Base-by-base conservation (phyloP, 2,888 invertebrate species). In the Eilema griseolum region DNA sequence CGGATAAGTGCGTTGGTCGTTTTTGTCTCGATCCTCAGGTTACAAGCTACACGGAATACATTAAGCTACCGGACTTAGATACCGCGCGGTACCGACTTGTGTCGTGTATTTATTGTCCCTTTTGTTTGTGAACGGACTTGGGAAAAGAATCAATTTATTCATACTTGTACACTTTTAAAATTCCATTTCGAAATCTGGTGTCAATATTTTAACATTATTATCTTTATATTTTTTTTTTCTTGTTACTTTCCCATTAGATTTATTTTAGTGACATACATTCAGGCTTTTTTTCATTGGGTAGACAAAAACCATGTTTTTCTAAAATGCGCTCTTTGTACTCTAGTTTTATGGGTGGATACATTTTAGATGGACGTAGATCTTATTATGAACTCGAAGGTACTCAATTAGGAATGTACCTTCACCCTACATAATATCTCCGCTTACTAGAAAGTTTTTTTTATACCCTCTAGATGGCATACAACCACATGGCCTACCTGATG, bases 41-140 rank as follows among this genome's bases (percentile, higher is more conserved):
- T 83, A 83, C 84, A 83, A 86, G 83, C 86, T 90, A 93, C 92
- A 91, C 88, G 83, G 94, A 90, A 94, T 94, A 93, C 87, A 94
- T 94, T 94, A 94, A 90, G 94, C 94, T 94, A 94, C 94, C 86
- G 94, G 90, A 91, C 84, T 93, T 92, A 87, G 89, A 92, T 90
- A 89, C 88, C 84, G 83, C 81, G 83, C 83, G 81, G 81, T 79
- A 80, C n/a, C n/a, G n/a, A n/a, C 78, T 81, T 80, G 77, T 82
- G 77, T 83, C 83, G 85, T 86, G 84, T 88, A 86, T 84, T 80
- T 82, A 84, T 82, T 82, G 67, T 57, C 33, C 73, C 75, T 82
- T 82, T 82, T 78, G 82, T 79, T 75, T 83, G 69, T 71, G 70
- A 61, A 74, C 68, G 64, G 28, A 57, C 65, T 41, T 61, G 66